Conservation (phyloP, 2,888 invertebrate genomes). For the Cylindroiulus punctatus region DNA sequence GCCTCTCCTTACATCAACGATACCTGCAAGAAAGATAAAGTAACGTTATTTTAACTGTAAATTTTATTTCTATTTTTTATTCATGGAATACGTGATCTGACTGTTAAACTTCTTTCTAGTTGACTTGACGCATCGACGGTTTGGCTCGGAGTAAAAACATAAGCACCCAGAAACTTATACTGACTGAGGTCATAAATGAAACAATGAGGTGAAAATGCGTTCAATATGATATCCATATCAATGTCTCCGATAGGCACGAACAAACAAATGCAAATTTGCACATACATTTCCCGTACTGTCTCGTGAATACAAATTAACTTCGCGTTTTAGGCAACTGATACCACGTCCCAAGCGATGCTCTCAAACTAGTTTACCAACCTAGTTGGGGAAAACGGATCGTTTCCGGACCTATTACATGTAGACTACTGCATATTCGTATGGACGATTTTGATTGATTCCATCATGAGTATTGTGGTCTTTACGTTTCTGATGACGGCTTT, state of each 20-base stretch:
- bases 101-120: neutral
- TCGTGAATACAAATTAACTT: neutral
- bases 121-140: neutral
- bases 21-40: neutral
- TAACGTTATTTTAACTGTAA: neutral
- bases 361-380: too few species aligned
- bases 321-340: neutral
- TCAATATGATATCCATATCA: neutral
- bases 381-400: too few species aligned
- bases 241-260: neutral
- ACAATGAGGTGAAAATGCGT: neutral
- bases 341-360: too few species aligned
- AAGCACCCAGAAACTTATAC: neutral
- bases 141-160: neutral
- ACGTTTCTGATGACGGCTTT: too few species aligned
- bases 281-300: neutral
- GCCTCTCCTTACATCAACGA: neutral
- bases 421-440: too few species aligned
- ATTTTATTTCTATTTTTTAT: neutral
- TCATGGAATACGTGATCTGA: neutral
- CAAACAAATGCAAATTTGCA: neutral
- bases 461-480: too few species aligned
- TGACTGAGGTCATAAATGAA: neutral
- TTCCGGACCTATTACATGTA: too few species aligned
- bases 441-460: too few species aligned